A percentile compares a stretch with the other conserved stretches of the same genome.
Conservation (phyloP, 2,797 vertebrate genomes). For the Erithacus rubecula region DNA sequence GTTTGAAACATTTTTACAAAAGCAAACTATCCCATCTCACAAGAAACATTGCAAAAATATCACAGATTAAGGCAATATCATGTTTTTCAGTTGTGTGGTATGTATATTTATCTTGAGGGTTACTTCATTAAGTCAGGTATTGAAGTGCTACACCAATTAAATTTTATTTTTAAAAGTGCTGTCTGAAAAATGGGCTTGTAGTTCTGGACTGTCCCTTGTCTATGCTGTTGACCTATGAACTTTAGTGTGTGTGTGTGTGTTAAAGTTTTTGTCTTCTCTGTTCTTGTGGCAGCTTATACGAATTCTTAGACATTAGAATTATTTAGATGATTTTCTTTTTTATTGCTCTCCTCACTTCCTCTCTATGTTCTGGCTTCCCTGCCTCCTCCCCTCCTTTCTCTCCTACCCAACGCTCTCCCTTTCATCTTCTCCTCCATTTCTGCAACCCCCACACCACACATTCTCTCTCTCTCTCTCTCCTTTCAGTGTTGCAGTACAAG, state of each 20-base stretch:
- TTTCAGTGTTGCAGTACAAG: background rate
- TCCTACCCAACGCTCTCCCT: rapidly evolving
- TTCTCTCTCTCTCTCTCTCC: no score
- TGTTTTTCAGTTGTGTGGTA: background rate
- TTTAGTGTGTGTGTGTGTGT: background rate
- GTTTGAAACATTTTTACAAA: background rate
- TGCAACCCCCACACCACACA: background rate
- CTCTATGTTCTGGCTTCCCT: background rate
- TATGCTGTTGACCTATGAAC: background rate
- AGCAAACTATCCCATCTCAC: background rate
- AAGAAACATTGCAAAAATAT: background rate
- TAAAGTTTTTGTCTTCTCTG: background rate
- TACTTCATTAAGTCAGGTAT: background rate
- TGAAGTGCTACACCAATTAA: background rate
- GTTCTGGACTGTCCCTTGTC: background rate
- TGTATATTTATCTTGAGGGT: background rate
- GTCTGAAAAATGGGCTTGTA: background rate
- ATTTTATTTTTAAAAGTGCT: background rate
- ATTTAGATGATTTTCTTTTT: background rate
- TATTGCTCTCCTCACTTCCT: background rate
- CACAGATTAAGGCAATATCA: background rate
- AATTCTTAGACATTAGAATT: background rate
- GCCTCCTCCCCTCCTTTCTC: background rate
- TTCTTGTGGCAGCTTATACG: background rate
- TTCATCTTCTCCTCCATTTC: background rate